Percentiles rank a stretch among this genome's conserved stretches.
phyloP scores from a whole-genome alignment of 2,888 invertebrate species.

The Nephrocerus scutellatus region DNA sequence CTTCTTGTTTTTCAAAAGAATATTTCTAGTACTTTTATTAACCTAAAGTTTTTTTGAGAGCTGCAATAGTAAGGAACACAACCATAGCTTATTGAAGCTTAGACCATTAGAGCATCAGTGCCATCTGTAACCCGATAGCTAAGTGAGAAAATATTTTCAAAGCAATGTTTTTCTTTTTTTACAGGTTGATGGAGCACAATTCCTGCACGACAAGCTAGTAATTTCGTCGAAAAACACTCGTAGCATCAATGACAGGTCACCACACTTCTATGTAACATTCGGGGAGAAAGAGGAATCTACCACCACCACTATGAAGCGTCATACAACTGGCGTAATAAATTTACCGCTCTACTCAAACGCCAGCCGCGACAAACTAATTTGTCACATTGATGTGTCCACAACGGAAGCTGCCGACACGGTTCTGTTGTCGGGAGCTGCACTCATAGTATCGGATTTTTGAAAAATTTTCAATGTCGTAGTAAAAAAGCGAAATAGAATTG shows the following conservation, averaged over 20 bases:
- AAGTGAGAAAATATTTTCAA: too few species aligned
- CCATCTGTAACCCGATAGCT: too few species aligned
- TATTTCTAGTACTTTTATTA: too few species aligned
- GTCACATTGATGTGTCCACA: conserved; percentile 34
- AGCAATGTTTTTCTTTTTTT: conserved; percentile 10
- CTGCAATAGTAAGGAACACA: too few species aligned
- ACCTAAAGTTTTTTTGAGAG: too few species aligned
- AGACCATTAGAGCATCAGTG: too few species aligned
- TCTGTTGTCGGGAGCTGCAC: conserved; percentile 41
- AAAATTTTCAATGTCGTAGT: background rate
- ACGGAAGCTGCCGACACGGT: conserved; percentile 31
- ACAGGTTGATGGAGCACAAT: conserved; percentile 37
- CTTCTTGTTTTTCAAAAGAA: too few species aligned
- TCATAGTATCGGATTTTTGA: conserved; percentile 39
- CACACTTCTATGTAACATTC: conserved; percentile 31
- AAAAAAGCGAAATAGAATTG: too few species aligned
- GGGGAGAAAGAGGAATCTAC: conserved; percentile 15
- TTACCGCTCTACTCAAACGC: conserved; percentile 40
- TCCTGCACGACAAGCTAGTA: conserved; percentile 27
- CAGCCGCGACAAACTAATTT: conserved; percentile 37
- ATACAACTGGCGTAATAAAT: conserved; percentile 11
- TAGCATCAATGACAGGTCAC: conserved; percentile 24
- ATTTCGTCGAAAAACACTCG: conserved; percentile 19
- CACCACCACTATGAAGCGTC: background rate
- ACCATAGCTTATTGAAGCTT: too few species aligned